These are phyloP conservation scores for Candoia aspera DNA, from an alignment of 2,113 vertebrate genomes.

Conservation along the genomic window DNA sequence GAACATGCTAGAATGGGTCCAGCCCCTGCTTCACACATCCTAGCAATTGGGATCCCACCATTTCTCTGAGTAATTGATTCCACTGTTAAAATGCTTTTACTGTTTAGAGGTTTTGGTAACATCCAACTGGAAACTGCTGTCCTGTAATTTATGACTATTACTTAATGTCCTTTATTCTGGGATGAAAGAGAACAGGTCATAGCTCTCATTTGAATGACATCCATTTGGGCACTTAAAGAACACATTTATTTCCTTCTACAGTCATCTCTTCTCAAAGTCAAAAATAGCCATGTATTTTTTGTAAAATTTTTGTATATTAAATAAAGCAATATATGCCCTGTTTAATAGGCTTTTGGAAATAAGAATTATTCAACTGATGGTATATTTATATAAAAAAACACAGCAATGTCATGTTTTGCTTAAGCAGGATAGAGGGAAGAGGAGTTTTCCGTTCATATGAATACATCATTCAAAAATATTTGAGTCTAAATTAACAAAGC, in stretches of 20 bases:
- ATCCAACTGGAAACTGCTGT: not conserved
- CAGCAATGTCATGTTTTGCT: not conserved
- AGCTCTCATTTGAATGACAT: not conserved
- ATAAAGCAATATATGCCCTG: not conserved
- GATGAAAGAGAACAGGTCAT: not conserved
- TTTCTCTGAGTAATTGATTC: not conserved
- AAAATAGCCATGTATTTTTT: not conserved
- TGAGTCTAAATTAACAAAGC: not conserved
- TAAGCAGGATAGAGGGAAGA: not conserved
- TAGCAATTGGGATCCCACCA: not conserved
- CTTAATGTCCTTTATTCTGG: not conserved
- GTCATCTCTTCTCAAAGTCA: not conserved
- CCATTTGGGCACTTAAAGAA: not conserved
- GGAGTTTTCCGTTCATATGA: not conserved
- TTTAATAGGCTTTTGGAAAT: not conserved
- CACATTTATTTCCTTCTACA: not conserved
- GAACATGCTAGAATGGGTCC: not conserved
- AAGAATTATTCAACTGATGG: not conserved
- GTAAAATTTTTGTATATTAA: not conserved
- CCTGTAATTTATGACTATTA: not conserved
- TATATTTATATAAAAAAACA: not conserved
- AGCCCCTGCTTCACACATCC: not conserved
- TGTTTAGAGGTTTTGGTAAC: not conserved
- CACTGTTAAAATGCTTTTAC: not conserved
- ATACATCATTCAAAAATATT: not conserved